Base-by-base conservation (phyloP, 2,797 vertebrate species). In the Typhlichthys subterraneus region DNA sequence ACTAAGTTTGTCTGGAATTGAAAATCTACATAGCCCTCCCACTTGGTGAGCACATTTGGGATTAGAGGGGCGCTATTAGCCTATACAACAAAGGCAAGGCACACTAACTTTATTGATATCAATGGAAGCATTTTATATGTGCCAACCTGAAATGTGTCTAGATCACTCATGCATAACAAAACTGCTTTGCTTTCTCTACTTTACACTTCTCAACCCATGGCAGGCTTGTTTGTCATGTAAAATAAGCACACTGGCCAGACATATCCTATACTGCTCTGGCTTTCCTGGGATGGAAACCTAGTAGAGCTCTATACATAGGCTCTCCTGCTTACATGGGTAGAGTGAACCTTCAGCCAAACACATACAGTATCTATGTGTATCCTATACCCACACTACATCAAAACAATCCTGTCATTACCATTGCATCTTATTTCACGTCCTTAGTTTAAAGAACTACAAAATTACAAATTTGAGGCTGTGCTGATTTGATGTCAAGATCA, bases 261-360 rank as follows among this genome's bases (percentile, higher is more conserved):
- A 77, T 80, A 80, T 45, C 65, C 61, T 45, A 59, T 50, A n/a
- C 63, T 33, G 61, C 72, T 73, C 67, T 65, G 55, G 56, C 67
- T 81, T 58, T 83, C 76, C 72, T 61, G 46, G 3, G 50, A 73
- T 59, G 52, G 69, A 79, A 73, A 74, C 76, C 69, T 3, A 60
- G 72, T 51, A 33, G 66, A 61, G 55, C 52, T 76, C 76, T 86
- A 80, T 65, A 75, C 83, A 88, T 83, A 81, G 54, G 15, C 74
- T 45, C 46, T 52, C 63, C 56, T 59, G 45, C 49, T 61, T 45
- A 60, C 46, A 56, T 48, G 51, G 51, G n/a, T 33, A 12, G 75
- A 59, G 68, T 76, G 56, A 67, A 53, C 53, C 63, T 49, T 19
- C 45, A 63, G 23, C 13, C 46, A 61, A 29, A 49, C 45, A 29